Base-by-base conservation (phyloP, 1,140 invertebrate genomes). In the Drosophila kanapiae region DNA sequence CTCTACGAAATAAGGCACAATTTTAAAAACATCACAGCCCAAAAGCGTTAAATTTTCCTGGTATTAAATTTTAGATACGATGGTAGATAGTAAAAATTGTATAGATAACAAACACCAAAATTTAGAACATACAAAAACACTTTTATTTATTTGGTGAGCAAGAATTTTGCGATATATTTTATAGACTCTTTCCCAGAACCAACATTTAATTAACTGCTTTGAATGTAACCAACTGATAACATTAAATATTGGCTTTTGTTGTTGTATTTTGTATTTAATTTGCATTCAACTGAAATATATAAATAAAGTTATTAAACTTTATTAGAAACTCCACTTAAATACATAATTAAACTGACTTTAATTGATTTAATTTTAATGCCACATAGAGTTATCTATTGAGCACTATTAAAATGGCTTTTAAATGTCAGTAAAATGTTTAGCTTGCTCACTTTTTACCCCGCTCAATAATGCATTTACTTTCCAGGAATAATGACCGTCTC, bases 391-490 rank as follows among this genome's bases (percentile, higher is more conserved):
- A 38, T 57, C 13, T 11, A n/a, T 9, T 4, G 11, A n/a, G 14
- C 8, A 3, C 38, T n/a, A 38, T 9, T 38, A 35, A 13, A 37
- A 16, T 10, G 7, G 1, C 31, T 40, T 43, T 35, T 3, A 37
- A 49, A 29, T 42, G 51, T 2, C n/a, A 51, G 18, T 38, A 1
- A 27, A 58, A 11, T 29, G 18, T 8, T 29, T 16, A 11, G 18
- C 18, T 60, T 60, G 31, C 9, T 40, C 18, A 56, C 35, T 23
- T 69, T 33, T 45, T 27, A 37, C 3, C 23, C 11, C n/a, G 7
- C 11, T 42, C 2, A 29, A 29, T 40, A 71, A 42, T 59, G 27
- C 14, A 70, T 18, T 70, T 14, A 23, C 35, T 60, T 72, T 60
- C 54, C 23, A 10, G 33, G 68, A 74, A 72, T 49, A 14, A 40